Percentiles rank a stretch among this genome's conserved stretches.
Evolutionary conservation across 2,113 vertebrate genomes (phyloP).

Genomic region (Melanostigma gelatinosum): DNA sequence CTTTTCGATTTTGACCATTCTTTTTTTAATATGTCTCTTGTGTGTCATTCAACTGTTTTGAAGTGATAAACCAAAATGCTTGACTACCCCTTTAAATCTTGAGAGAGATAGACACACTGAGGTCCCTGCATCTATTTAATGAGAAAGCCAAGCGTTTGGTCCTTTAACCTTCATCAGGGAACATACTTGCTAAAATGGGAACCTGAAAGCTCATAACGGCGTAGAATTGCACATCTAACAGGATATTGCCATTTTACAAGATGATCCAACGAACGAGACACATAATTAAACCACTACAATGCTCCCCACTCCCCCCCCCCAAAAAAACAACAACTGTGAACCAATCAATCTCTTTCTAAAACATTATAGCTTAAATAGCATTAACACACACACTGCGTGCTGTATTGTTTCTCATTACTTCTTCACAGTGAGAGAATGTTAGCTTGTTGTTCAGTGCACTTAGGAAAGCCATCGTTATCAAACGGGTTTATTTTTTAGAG

Average conservation of each 20-base stretch:
- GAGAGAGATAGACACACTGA: neutral
- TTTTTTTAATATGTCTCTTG: slow-evolving; percentile 5
- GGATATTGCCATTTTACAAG: neutral
- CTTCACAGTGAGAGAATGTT: neutral
- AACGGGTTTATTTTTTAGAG: slow-evolving; percentile 1
- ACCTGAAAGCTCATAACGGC: neutral
- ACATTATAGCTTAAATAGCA: neutral
- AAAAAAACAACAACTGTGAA: neutral
- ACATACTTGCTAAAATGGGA: slow-evolving; percentile 5
- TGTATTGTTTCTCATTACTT: neutral
- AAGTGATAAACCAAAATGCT: slow-evolving; percentile 17
- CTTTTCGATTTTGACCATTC: neutral
- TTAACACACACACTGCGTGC: neutral
- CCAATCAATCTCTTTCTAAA: slow-evolving; percentile 1
- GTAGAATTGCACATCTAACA: neutral
- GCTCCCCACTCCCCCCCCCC: neutral
- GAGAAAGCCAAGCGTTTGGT: neutral
- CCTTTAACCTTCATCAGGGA: neutral
- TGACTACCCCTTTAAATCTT: slow-evolving; percentile 11
- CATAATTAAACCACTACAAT: neutral
- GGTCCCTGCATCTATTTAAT: slow-evolving; percentile 1
- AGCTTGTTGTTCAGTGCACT: neutral
- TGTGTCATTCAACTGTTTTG: slow-evolving; percentile 6
- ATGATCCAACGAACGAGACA: neutral
- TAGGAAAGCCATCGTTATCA: slow-evolving; percentile 26